phyloP scores from a whole-genome alignment of 2,888 invertebrate species.

The Hyalella azteca region DNA sequence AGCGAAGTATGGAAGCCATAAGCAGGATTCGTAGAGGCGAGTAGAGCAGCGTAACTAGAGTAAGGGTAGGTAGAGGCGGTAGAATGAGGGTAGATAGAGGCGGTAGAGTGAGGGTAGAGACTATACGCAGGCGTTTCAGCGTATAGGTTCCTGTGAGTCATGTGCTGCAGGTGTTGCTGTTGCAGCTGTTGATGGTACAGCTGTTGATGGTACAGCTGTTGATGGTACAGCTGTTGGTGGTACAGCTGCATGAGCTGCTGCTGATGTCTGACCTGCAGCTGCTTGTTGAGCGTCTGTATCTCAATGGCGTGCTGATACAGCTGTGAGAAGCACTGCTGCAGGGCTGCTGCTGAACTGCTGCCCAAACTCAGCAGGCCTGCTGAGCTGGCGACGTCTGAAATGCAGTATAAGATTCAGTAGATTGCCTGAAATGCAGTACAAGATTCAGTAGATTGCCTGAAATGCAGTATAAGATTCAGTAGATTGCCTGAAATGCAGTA shows the following conservation, averaged over 20 bases:
- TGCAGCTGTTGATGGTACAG: not conserved
- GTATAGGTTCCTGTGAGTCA: not conserved
- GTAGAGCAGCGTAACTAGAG: too few species aligned
- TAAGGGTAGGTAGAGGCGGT: too few species aligned
- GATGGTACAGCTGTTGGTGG: not conserved
- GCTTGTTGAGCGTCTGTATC: constrained; percentile 57
- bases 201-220: not conserved
- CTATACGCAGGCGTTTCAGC: not conserved
- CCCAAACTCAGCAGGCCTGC: not conserved
- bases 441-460: too few species aligned
- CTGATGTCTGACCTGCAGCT: constrained; percentile 56
- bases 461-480: too few species aligned
- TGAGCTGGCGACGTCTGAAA: not conserved
- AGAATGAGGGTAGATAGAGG: not conserved
- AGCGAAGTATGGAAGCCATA: too few species aligned
- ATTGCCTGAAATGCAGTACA: too few species aligned
- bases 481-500: too few species aligned
- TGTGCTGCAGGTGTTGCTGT: not conserved
- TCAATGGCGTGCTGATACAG: constrained; percentile 56
- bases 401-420: too few species aligned
- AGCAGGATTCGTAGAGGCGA: too few species aligned
- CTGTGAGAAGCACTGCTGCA: constrained; percentile 57
- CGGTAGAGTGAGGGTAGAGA: not conserved
- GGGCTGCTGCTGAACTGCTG: constrained; percentile 26
- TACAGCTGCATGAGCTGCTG: constrained; percentile 17